Evolutionary conservation across 2,888 invertebrate species (phyloP).

Genomic region (Apamea sordens): DNA sequence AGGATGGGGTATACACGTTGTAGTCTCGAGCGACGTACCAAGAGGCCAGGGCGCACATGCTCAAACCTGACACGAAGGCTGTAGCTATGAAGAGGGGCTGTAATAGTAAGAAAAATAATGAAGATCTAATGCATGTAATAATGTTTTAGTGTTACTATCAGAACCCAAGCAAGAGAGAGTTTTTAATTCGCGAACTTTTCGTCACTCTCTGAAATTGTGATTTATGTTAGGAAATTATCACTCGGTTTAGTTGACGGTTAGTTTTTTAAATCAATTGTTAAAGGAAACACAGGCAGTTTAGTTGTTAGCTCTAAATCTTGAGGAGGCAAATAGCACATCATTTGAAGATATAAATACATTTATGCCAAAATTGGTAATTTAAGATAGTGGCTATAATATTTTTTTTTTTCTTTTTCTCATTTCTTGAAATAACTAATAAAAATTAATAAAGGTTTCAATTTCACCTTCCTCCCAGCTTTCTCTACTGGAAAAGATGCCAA

Average conservation of each 20-base stretch:
- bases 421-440: too few species aligned
- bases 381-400: not conserved
- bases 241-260: too few species aligned
- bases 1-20: slow-evolving; percentile 77
- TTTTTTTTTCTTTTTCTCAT: too few species aligned
- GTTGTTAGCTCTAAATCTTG: not conserved
- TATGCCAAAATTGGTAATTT: not conserved
- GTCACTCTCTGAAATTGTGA: not conserved
- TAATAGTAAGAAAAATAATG: not conserved
- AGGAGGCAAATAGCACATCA: not conserved
- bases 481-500: slow-evolving; percentile 82
- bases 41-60: slow-evolving; percentile 82
- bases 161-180: not conserved
- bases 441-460: not conserved
- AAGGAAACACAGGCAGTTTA: not conserved
- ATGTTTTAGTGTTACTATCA: not conserved
- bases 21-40: slow-evolving; percentile 82
- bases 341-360: not conserved
- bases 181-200: not conserved
- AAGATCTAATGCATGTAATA: not conserved
- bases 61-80: slow-evolving; percentile 81
- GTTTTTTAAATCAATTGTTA: not conserved
- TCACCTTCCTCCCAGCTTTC: slow-evolving; percentile 83
- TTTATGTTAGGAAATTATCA: not conserved
- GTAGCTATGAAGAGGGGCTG: slow-evolving; percentile 81